Evolutionary conservation across 2,797 vertebrate species (phyloP), one percentile per base, ranked within the genome.

Genomic region (Acipenser ruthenus): DNA sequence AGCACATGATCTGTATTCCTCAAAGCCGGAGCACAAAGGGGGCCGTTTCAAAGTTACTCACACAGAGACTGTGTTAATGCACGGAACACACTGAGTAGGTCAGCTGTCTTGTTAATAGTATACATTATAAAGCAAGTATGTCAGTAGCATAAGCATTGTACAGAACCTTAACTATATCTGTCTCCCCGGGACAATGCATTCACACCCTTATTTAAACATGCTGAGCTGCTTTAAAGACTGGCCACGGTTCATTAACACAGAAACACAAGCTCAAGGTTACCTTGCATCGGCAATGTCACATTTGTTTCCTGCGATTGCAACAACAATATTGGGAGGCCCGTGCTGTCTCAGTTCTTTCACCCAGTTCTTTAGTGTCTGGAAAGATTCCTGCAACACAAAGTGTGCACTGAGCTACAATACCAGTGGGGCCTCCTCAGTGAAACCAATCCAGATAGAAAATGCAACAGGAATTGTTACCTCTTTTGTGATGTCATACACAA

Each of bases 401-500:
- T 8, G 50, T 58, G 59, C 65, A 0, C 48, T 0, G 56, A 60
- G 61, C 62, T 23, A 61, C 49, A 70, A 13, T 64, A 52, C 63
- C 13, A 62, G 52, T 53, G 49, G 49, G 63, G 68, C 4, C 0
- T n/a, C n/a, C 52, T 10, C 3, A 6, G 6, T 55, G 52, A n/a
- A 10, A 55, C 52, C n/a, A n/a, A 3, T 10, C 9, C 52, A 55
- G 52, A 10, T 55, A 3, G n/a, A n/a, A 37, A 23, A 59, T 15
- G 2, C 15, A 61, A 15, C 7, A 48, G 10, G 55, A 10, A 37
- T 37, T 23, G 23, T 82, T 90, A 98, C 96, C 92, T 98, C 96
- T 90, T 99, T 98, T 48, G 96, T 99, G 90, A 99, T 98, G 80
- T 99, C 96, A 74, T 98, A 98, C 51, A 97, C 96, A 71, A 99